Percentiles rank a stretch among this genome's conserved stretches.
These are phyloP conservation scores for Neodon shergylaensis DNA, from an alignment of 2,113 vertebrate species.

Conservation along the genomic window DNA sequence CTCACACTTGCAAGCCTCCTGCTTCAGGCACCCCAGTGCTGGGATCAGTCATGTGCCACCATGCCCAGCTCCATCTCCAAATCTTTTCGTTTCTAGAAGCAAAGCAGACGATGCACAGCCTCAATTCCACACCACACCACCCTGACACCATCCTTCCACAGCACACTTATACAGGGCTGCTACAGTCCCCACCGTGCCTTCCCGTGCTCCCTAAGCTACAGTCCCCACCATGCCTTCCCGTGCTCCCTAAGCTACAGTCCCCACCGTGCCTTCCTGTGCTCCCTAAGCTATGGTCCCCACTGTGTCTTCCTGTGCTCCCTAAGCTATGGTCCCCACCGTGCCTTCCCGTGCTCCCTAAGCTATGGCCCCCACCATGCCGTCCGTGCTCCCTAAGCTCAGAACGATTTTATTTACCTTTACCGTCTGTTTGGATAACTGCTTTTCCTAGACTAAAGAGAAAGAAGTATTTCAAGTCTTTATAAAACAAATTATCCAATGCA, in stretches of 20 bases:
- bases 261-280: background rate
- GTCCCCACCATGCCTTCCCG: background rate
- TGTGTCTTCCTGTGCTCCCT: background rate
- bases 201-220: background rate
- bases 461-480: background rate
- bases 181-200: background rate
- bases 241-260: background rate
- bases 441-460: background rate
- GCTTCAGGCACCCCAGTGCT: background rate
- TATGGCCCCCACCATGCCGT: background rate
- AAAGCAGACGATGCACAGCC: background rate
- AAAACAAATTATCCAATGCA: background rate
- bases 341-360: background rate
- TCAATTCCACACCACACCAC: background rate
- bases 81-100: slow-evolving; percentile 35
- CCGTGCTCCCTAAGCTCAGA: background rate
- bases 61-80: background rate
- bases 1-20: background rate
- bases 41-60: background rate
- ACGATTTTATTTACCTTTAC: background rate
- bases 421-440: background rate
- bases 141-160: rapidly evolving
- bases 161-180: background rate
- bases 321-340: background rate
- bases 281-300: background rate